Evolutionary conservation across 2,797 vertebrate species (phyloP), one percentile per base, ranked within the genome.

Genomic region (Heteromormyrus szaboi): DNA sequence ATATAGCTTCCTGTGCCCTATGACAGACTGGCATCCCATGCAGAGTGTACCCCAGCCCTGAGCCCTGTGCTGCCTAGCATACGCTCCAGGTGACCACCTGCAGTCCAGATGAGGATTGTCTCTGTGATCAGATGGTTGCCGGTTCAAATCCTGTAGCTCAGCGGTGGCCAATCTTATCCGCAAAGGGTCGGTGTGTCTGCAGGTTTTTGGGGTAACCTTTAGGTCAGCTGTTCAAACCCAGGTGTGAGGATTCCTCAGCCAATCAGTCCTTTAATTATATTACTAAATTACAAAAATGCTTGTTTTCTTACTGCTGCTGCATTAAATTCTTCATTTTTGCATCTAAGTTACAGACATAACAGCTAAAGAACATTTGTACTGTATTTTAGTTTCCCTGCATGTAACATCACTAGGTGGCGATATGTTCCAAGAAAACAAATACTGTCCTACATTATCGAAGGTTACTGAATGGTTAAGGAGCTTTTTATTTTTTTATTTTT

Each of bases 351-450:
- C 65, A 72, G 65, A 72, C 62, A 68, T 4, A 68, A 12, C 25
- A 12, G 62, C 12, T 37, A 37, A 37, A 37, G 29, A 37, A 6
- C 65, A 33, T 72, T 72, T 72, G 12, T 72, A 72, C 65, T 17
- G 65, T 72, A 72, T 37, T 37, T 72, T 68, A 68, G 29, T 72
- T 72, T 6, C 65, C 65, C 65, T 29, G 48, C 44, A 84, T 46
- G 11, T 48, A 84, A 84, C 41, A n/a, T 89, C 93, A 94, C 91
- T 48, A 90, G 94, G 87, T 89, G 90, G 92, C 92, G 91, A 90
- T 91, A 62, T 89, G 88, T 88, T 50, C 88, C 86, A 41, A 85
- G 51, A 50, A 88, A 79, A 79, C 37, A 41, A 76, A 79, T n/a
- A n/a, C 19, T n/a, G 72, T 41, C 72, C 37, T 33, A 33, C 72